Conservation (phyloP, 2,888 invertebrate genomes). For the Unio pictorum region DNA sequence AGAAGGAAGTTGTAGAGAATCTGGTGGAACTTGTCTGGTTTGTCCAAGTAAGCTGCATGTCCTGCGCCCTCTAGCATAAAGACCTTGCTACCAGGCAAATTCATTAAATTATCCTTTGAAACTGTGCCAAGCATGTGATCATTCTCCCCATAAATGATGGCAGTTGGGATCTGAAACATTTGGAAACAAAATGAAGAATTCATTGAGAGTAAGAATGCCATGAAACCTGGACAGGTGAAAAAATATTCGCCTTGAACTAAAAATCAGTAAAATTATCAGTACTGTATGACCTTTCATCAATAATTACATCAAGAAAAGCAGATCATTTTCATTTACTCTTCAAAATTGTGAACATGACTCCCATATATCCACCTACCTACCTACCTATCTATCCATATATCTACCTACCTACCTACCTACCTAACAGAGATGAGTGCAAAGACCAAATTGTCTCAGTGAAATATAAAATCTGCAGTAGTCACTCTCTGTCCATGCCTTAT, state of each 20-base stretch:
- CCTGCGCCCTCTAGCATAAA: constrained; percentile 68
- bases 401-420: too few species aligned
- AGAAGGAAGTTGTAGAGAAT: constrained; percentile 70
- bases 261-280: too few species aligned
- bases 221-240: constrained; percentile 1
- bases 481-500: too few species aligned
- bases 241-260: not conserved
- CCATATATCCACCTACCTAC: too few species aligned
- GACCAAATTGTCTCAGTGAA: too few species aligned
- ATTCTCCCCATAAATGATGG: constrained; percentile 73
- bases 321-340: too few species aligned
- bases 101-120: constrained; percentile 64
- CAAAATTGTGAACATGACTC: too few species aligned
- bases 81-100: constrained; percentile 68
- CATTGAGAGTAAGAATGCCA: not conserved
- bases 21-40: constrained; percentile 71
- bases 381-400: too few species aligned
- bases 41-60: constrained; percentile 73
- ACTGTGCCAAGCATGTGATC: constrained; percentile 67
- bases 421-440: too few species aligned
- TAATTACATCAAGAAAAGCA: too few species aligned
- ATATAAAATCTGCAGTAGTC: too few species aligned
- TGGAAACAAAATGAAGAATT: not conserved
- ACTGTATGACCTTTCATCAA: too few species aligned
- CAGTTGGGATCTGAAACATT: constrained; percentile 70